Evolutionary conservation across 2,888 invertebrate species (phyloP), one percentile per base, ranked within the genome.

Genomic region (Clostera curtula): DNA sequence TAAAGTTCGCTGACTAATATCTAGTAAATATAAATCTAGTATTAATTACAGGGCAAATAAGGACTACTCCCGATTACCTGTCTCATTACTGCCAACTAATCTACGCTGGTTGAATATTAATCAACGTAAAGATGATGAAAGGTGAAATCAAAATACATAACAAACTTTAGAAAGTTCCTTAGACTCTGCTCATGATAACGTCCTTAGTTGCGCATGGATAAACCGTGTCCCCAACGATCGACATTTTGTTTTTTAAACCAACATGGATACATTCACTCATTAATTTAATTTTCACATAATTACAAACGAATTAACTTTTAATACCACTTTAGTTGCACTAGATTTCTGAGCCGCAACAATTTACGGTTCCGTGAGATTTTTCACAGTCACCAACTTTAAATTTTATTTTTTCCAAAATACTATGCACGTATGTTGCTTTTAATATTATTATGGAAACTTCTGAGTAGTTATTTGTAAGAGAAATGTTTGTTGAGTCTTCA

Each of bases 21-120:
- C n/a, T 33, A 50, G 49, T 54, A 49, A 56, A 50, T 38, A 56
- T 14, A 23, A 13, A 42, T 56, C 37, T 45, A 61, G 54, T 60
- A 48, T 76, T 65, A 59, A 56, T 79, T 79, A 30, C 79, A 80
- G 80, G 75, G 57, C 63, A 48, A 65, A 62, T 69, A 74, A 72
- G 63, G 66, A 72, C 51, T 72, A 66, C n/a, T n/a, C n/a, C 65
- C 68, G 74, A 49, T 51, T 77, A 55, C 79, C 79, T 22, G 73
- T 80, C 55, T 79, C 80, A 34, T 72, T 80, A 68, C 60, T 80
- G 56, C 80, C 80, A 40, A 56, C 56, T 49, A 76, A 73, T 49
- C 65, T 76, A 55, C 60, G 64, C 49, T 75, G 70, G 72, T 72
- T 77, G 66, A 73, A 64, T 72, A 41, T 67, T 43, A 55, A 58